Base-by-base conservation (phyloP, 2,888 invertebrate genomes). In the Synergus gifuensis region DNA sequence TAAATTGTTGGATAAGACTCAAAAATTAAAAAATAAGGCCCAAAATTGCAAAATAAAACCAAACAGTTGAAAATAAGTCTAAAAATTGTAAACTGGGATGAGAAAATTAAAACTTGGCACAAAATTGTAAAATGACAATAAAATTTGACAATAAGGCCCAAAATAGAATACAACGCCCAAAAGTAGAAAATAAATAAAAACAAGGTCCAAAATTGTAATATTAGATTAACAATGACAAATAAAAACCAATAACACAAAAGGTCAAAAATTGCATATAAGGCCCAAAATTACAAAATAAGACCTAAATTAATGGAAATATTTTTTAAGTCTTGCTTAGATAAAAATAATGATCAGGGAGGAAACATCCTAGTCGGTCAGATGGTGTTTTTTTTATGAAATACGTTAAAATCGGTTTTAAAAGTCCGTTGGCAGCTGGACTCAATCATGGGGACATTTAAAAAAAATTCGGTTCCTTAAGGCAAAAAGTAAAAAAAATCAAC, bases 371-470 rank as follows among this genome's bases (percentile, higher is more conserved):
- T 40, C 1, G n/a, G 58, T 62, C 60, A 76, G 58, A 76, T 64
- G 54, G n/a, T 63, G 42, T 76, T 76, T 76, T 76, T 40, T 60
- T 76, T 18, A 9, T n/a, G 12, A 54, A 46, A 5, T 28, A 44
- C 78, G 22, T 78, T 54, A 66, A 79, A 79, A 66, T 54, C 76
- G 64, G 79, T 78, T 79, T 76, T 44, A 76, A 81, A 81, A 78
- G 42, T 77, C 58, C 79, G 80, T 83, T 84, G 81, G 83, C 85
- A 85, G 85, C 82, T 84, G 85, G 81, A 83, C 69, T 49, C 64
- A 64, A 64, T 80, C 54, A 63, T 49, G 40, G 60, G 78, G 79
- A 79, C 78, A 22, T 62, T 77, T 54, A 66, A 78, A 78, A 82
- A 83, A 83, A 83, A 77, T 18, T 42, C 66, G 2, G 66, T n/a